Base-by-base conservation (phyloP, 2,888 invertebrate genomes). In the Catocala sponsa region DNA sequence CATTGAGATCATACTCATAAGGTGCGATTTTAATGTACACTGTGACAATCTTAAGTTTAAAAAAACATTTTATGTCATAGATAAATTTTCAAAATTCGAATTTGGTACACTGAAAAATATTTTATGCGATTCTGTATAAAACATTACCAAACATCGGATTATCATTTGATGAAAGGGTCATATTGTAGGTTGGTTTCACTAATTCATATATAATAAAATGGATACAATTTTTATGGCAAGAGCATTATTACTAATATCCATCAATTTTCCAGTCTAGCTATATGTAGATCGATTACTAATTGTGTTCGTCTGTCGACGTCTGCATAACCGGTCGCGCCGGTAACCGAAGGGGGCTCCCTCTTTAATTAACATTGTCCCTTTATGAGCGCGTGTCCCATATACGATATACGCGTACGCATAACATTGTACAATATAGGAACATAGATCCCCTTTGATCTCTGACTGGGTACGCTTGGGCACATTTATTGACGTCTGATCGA, bases 351-450 rank as follows among this genome's bases (percentile, higher is more conserved):
- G 64, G 63, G 61, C 73, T 60, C 76, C 72, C 76, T 72, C 58
- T 64, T 72, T 68, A 74, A 72, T 72, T 75, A 75, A 72, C 76
- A 64, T 64, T 67, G 64, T 63, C 59, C 72, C 62, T 75, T 75
- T 64, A 75, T 64, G 53, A 71, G 58, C 68, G 51, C 64, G 51
- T 67, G 72, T 48, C 61, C 64, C 50, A 62, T 67, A 64, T 66
- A 56, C 56, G 52, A 50, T 58, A 35, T 49, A 61, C 55, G 55
- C 59, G 57, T 55, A 48, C 33, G 25, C 48, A 33, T 13, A 5
- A n/a, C 42, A 42, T 7, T 7, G 35, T 38, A n/a, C 10, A 48
- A 48, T 41, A 41, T 5, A n/a, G 11, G 42, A 11, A 38, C 0
- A 46, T 41, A 55, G 38, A 13, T 12, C 48, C 46, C 42, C 42